These are phyloP conservation scores for Strigamia crassipes DNA, from an alignment of 2,888 invertebrate species.

Conservation along the genomic window DNA sequence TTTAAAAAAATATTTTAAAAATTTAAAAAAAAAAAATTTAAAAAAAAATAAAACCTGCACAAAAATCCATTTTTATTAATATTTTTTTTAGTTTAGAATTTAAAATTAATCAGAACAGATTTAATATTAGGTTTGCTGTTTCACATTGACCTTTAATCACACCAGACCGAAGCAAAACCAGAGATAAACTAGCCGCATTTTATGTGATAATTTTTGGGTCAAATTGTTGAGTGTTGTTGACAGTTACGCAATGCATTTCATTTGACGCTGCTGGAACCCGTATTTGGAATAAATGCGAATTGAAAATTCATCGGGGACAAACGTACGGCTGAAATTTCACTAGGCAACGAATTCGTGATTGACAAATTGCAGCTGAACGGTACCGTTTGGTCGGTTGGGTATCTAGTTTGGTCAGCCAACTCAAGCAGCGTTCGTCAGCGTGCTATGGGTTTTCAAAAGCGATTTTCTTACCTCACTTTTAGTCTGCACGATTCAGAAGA, in stretches of 20 bases:
- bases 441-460: not conserved
- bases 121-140: too few relatives aligned
- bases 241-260: not conserved
- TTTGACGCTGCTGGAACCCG: not conserved
- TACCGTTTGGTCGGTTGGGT: not conserved
- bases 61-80: too few relatives aligned
- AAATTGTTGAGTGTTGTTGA: not conserved
- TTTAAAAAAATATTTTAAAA: too few relatives aligned
- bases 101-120: too few relatives aligned
- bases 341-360: not conserved
- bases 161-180: too few relatives aligned
- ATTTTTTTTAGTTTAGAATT: too few relatives aligned
- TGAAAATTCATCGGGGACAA: not conserved
- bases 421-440: not conserved
- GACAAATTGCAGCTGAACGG: slow-evolving; percentile 4
- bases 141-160: too few relatives aligned
- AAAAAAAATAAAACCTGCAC: too few relatives aligned
- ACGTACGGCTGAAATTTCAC: not conserved
- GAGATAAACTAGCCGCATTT: too few relatives aligned
- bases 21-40: too few relatives aligned
- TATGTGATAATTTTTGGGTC: too few relatives aligned
- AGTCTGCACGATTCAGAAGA: not conserved
- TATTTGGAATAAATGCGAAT: not conserved
- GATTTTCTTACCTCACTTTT: slow-evolving; percentile 24
- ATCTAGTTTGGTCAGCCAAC: not conserved